Conservation (phyloP, 2,797 vertebrate species). For the Pangasius larnaudii region DNA sequence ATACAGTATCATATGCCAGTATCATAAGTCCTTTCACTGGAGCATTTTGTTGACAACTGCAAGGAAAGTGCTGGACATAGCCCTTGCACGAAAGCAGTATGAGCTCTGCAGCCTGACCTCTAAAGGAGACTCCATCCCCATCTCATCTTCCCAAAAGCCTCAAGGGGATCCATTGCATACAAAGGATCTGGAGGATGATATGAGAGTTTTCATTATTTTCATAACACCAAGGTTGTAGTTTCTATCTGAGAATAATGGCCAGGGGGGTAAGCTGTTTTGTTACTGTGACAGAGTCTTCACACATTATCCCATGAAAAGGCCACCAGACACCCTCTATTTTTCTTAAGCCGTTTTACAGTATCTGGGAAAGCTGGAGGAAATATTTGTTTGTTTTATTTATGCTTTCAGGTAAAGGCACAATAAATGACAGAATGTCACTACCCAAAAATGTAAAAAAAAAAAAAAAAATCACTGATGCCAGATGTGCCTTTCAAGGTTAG, state of each 20-base stretch:
- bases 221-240: slow-evolving; percentile 58
- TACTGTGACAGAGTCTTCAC: slow-evolving; percentile 60
- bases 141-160: slow-evolving; percentile 49
- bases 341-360: slow-evolving; percentile 48
- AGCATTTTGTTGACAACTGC: slow-evolving; percentile 34
- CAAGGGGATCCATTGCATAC: slow-evolving; percentile 45
- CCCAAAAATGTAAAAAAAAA: not conserved
- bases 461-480: not conserved
- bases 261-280: slow-evolving; percentile 50
- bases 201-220: slow-evolving; percentile 59
- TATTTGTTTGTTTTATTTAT: slow-evolving; percentile 17
- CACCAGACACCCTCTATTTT: slow-evolving; percentile 45
- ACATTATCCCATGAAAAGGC: slow-evolving; percentile 54
- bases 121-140: slow-evolving; percentile 45
- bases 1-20: not conserved
- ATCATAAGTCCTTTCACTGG: not conserved
- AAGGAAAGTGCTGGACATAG: not conserved
- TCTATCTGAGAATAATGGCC: slow-evolving; percentile 56
- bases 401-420: slow-evolving; percentile 11
- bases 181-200: slow-evolving; percentile 59
- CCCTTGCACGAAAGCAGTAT: slow-evolving; percentile 9
- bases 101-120: slow-evolving; percentile 47
- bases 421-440: slow-evolving; percentile 23
- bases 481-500: slow-evolving; percentile 8
- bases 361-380: slow-evolving; percentile 2